A percentile compares a stretch with the other conserved stretches of the same genome.
phyloP scores from a whole-genome alignment of 2,113 vertebrate species.

The Eudorcas thomsonii region DNA sequence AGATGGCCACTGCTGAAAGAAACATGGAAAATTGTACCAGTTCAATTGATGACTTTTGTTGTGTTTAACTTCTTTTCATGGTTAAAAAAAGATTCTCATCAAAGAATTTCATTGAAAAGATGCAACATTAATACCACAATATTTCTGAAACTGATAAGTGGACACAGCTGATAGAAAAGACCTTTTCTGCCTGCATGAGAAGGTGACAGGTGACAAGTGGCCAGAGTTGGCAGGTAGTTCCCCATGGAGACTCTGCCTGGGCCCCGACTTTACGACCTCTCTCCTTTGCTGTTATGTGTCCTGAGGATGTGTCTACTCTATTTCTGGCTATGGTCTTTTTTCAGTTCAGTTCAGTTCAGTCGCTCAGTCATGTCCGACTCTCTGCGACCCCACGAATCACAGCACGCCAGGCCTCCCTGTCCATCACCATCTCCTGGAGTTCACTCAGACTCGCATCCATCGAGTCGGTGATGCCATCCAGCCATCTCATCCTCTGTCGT shows the following conservation, averaged over 20 bases:
- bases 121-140: background rate
- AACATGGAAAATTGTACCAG: background rate
- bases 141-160: background rate
- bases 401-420: too few relatives aligned
- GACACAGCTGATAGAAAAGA: background rate
- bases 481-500: too few relatives aligned
- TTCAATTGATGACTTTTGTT: background rate
- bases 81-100: background rate
- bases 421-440: too few relatives aligned
- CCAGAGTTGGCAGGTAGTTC: background rate
- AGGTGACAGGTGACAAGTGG: too few relatives aligned
- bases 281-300: background rate
- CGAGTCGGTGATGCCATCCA: too few relatives aligned
- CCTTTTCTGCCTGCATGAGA: background rate
- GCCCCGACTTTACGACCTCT: background rate
- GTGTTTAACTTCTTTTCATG: background rate
- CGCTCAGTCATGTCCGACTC: too few relatives aligned
- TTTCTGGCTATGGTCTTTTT: background rate
- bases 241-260: background rate
- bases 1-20: background rate
- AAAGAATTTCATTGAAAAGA: background rate
- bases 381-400: too few relatives aligned
- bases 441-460: too few relatives aligned
- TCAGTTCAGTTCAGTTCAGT: too few relatives aligned
- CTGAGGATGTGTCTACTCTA: background rate